Percentiles rank a stretch among this genome's conserved stretches.
These are phyloP conservation scores for Abrostola triplasia DNA, from an alignment of 2,888 invertebrate species.

Conservation along the genomic window DNA sequence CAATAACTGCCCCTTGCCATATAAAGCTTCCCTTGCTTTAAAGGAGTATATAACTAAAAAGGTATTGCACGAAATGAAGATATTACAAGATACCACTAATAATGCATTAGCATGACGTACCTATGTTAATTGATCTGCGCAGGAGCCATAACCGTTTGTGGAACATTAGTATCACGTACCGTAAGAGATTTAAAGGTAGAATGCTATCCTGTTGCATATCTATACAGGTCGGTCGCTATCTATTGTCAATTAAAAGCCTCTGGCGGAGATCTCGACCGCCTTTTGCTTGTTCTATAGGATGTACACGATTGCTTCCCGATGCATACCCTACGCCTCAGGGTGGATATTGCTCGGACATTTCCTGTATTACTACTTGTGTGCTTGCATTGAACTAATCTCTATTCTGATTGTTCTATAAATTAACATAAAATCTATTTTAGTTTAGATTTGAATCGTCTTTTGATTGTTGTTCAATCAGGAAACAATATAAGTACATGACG, in stretches of 20 bases:
- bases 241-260: conserved; percentile 85
- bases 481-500: conserved; percentile 61
- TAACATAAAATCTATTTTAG: conserved; percentile 79
- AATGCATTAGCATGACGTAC: conserved; percentile 60
- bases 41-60: conserved; percentile 56
- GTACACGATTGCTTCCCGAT: conserved; percentile 81
- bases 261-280: conserved; percentile 80
- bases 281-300: conserved; percentile 82
- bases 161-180: conserved; percentile 59
- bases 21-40: conserved; percentile 60
- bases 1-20: conserved; percentile 65
- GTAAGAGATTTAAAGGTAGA: conserved; percentile 78
- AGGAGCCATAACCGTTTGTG: conserved; percentile 54
- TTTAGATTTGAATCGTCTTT: conserved; percentile 71
- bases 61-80: conserved; percentile 59
- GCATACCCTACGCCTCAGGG: conserved; percentile 81
- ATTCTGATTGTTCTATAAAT: conserved; percentile 78
- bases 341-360: conserved; percentile 81
- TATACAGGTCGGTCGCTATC: conserved; percentile 74
- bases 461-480: conserved; percentile 68
- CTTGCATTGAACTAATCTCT: conserved; percentile 75
- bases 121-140: conserved; percentile 58
- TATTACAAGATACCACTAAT: conserved; percentile 67
- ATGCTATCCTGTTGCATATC: conserved; percentile 71
- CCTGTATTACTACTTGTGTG: conserved; percentile 82